These are phyloP conservation scores for Malurus alboscapulatus DNA, from an alignment of 2,113 vertebrate species.

Conservation along the genomic window DNA sequence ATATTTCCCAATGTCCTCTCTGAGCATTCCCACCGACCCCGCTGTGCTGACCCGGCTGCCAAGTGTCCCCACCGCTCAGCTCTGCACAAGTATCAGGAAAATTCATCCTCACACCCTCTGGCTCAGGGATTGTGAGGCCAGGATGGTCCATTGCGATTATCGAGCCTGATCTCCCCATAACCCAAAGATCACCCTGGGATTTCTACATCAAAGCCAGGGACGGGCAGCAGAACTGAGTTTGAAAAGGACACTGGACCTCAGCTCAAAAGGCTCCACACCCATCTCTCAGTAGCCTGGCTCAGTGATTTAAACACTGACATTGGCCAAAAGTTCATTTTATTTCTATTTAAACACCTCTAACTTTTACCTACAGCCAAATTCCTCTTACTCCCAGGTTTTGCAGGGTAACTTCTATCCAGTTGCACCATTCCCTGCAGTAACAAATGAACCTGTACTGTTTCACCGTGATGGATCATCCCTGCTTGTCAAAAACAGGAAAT, in stretches of 20 bases:
- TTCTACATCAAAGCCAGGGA: conserved; percentile 12
- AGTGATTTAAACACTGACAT: not conserved
- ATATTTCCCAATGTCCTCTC: not conserved
- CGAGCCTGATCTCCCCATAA: not conserved
- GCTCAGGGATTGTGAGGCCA: not conserved
- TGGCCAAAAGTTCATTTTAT: not conserved
- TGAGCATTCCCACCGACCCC: not conserved
- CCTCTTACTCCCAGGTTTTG: not conserved
- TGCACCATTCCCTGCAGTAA: not conserved
- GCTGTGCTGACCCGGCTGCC: not conserved
- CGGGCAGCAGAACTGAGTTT: not conserved
- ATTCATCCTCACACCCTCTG: not conserved
- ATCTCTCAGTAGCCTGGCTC: not conserved
- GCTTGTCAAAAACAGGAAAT: not conserved
- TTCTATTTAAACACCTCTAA: not conserved
- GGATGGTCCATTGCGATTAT: not conserved
- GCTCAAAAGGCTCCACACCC: not conserved
- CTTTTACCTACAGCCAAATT: not conserved
- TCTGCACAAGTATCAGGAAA: not conserved
- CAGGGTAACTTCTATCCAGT: not conserved
- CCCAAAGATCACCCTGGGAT: not conserved
- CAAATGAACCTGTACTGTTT: not conserved
- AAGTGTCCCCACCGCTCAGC: not conserved
- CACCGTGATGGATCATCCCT: not conserved
- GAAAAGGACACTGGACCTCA: not conserved